Conservation (phyloP, 2,113 vertebrate species). For the Tonatia bakeri region DNA sequence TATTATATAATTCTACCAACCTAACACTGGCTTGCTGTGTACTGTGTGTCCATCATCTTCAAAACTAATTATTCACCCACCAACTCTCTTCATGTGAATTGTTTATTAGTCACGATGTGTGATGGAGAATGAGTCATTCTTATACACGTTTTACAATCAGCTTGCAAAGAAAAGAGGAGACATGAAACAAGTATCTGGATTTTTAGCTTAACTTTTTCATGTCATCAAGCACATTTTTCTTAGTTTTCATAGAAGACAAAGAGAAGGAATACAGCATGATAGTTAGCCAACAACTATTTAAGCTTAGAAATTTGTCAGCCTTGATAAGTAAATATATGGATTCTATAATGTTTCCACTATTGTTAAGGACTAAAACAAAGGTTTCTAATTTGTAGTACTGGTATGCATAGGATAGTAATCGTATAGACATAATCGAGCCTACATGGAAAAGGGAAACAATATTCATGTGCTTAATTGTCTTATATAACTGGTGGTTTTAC, state of each 20-base stretch:
- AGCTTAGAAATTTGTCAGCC: neutral
- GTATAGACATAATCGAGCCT: neutral
- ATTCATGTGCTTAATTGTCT: neutral
- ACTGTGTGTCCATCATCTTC: neutral
- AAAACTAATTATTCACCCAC: neutral
- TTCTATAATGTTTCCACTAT: neutral
- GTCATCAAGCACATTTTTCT: neutral
- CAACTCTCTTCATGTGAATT: slow-evolving; percentile 1
- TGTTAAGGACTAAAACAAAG: neutral
- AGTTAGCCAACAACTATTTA: neutral
- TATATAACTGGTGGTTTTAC: neutral
- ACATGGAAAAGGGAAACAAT: neutral
- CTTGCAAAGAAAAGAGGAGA: neutral
- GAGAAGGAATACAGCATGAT: neutral
- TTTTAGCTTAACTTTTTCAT: neutral
- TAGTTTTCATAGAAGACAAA: neutral
- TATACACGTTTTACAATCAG: neutral
- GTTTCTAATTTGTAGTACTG: neutral
- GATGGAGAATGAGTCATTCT: neutral
- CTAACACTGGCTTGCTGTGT: neutral
- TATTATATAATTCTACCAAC: neutral
- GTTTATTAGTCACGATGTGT: neutral
- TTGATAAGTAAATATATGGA: neutral
- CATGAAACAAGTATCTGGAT: neutral
- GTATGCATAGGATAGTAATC: neutral